Percentiles rank a stretch among this genome's conserved stretches.
Evolutionary conservation across 2,797 vertebrate genomes (phyloP).

Genomic region (Poeciliopsis infans): DNA sequence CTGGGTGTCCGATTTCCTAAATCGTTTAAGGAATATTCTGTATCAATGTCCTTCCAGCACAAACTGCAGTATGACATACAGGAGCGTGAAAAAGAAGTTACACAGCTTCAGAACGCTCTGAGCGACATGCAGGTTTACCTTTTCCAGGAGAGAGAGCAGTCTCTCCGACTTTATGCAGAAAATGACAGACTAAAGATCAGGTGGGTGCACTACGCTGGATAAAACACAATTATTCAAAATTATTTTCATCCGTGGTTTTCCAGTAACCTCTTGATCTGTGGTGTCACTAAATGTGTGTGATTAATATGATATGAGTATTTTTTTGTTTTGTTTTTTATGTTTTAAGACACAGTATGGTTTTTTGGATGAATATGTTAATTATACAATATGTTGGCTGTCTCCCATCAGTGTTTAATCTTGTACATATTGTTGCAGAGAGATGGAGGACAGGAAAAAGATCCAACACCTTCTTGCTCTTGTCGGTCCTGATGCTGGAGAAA

Average conservation of each 20-base stretch:
- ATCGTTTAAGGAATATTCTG: background rate
- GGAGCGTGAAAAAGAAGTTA: conserved; percentile 90
- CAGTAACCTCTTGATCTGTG: background rate
- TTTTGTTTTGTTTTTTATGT: background rate
- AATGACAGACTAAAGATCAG: conserved; percentile 96
- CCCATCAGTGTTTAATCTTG: background rate
- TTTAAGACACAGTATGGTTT: background rate
- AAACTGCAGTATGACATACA: conserved; percentile 89
- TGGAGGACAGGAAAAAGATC: conserved; percentile 95
- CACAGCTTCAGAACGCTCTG: conserved; percentile 90
- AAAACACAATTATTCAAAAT: background rate
- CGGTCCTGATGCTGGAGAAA: conserved; percentile 86
- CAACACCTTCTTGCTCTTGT: conserved; percentile 90
- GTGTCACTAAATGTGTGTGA: background rate
- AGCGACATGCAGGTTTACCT: conserved; percentile 96
- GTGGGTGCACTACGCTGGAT: conserved; percentile 66
- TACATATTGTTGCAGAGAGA: conserved; percentile 79
- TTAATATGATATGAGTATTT: background rate
- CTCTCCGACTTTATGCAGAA: conserved; percentile 91
- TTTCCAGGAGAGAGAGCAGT: conserved; percentile 94
- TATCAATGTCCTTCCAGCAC: conserved; percentile 75
- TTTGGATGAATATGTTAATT: background rate
- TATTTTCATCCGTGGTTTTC: background rate
- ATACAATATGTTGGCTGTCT: background rate
- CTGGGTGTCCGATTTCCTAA: background rate